These are phyloP conservation scores for Botia kubotai DNA, from an alignment of 2,797 vertebrate genomes.

Conservation along the genomic window DNA sequence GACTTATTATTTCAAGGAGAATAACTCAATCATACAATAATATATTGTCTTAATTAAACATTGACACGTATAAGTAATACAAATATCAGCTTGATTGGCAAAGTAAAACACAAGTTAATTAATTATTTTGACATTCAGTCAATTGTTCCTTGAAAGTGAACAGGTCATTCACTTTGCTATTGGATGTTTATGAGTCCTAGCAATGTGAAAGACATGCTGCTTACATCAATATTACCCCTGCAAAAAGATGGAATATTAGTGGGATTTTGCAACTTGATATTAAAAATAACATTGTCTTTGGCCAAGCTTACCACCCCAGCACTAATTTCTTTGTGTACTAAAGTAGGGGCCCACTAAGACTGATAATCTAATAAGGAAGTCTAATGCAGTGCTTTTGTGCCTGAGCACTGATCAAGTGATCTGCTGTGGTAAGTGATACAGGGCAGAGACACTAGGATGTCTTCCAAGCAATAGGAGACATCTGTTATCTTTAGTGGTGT, in stretches of 20 bases:
- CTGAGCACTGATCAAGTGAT: slow-evolving; percentile 13
- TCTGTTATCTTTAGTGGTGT: slow-evolving; percentile 42
- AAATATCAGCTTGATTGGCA: not conserved
- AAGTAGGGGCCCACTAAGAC: slow-evolving; percentile 33
- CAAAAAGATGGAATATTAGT: slow-evolving; percentile 37
- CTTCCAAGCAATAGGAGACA: slow-evolving; percentile 29
- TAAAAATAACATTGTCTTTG: slow-evolving; percentile 59
- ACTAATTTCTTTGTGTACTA: slow-evolving; percentile 34
- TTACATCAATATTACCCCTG: slow-evolving; percentile 35
- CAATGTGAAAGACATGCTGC: slow-evolving; percentile 41
- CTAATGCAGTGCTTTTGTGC: slow-evolving; percentile 41
- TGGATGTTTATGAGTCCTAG: slow-evolving; percentile 21
- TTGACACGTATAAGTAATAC: not conserved
- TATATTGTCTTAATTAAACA: not conserved
- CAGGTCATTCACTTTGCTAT: slow-evolving; percentile 23
- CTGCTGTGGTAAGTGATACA: slow-evolving; percentile 38
- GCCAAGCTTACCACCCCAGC: slow-evolving; percentile 36
- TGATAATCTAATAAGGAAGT: slow-evolving; percentile 53
- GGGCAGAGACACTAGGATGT: slow-evolving; percentile 25
- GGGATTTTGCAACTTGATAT: slow-evolving; percentile 51
- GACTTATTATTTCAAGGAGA: not conserved
- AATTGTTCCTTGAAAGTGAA: slow-evolving; percentile 32
- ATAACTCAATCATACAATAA: not conserved
- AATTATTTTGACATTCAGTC: slow-evolving; percentile 12
- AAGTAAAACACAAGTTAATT: slow-evolving; percentile 14